phyloP scores from a whole-genome alignment of 2,797 vertebrate species.

The Rhabdomys pumilio region DNA sequence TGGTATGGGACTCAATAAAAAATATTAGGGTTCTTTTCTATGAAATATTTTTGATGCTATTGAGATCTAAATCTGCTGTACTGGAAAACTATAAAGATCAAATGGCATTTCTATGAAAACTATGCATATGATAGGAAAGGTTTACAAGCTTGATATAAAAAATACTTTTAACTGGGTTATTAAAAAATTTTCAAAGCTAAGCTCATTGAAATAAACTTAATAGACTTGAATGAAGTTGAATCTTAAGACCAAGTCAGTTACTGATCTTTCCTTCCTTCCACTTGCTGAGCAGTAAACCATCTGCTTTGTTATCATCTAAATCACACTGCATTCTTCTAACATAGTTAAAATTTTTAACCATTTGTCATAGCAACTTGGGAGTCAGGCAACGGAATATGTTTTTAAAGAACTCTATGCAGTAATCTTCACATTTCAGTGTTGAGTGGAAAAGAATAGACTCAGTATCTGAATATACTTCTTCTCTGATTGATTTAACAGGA shows the following conservation, averaged over 20 bases:
- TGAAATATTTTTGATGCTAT: slow-evolving; percentile 19
- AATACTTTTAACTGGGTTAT: slow-evolving; percentile 47
- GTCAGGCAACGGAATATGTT: slow-evolving; percentile 50
- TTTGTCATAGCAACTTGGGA: slow-evolving; percentile 55
- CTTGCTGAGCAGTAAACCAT: slow-evolving; percentile 63
- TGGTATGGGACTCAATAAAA: slow-evolving; percentile 13
- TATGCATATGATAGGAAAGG: neutral
- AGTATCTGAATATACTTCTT: slow-evolving; percentile 56
- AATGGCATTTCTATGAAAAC: slow-evolving; percentile 60
- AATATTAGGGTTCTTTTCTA: neutral
- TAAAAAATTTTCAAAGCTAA: slow-evolving; percentile 40
- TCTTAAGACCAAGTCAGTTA: slow-evolving; percentile 61
- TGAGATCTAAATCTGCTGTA: slow-evolving; percentile 56
- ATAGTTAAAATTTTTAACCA: slow-evolving; percentile 66
- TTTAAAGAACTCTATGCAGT: slow-evolving; percentile 55
- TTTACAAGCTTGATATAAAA: neutral
- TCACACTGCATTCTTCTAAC: slow-evolving; percentile 76
- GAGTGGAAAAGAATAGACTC: slow-evolving; percentile 22
- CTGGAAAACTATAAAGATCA: neutral
- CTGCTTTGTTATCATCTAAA: slow-evolving; percentile 73
- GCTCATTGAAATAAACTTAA: slow-evolving; percentile 42
- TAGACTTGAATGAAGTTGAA: slow-evolving; percentile 41
- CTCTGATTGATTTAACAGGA: slow-evolving; percentile 33
- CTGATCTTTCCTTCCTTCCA: slow-evolving; percentile 64
- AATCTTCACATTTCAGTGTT: slow-evolving; percentile 58